Evolutionary conservation across 2,888 invertebrate genomes (phyloP), one percentile per base, ranked within the genome.

Genomic region (Dolichomitus sp.): DNA sequence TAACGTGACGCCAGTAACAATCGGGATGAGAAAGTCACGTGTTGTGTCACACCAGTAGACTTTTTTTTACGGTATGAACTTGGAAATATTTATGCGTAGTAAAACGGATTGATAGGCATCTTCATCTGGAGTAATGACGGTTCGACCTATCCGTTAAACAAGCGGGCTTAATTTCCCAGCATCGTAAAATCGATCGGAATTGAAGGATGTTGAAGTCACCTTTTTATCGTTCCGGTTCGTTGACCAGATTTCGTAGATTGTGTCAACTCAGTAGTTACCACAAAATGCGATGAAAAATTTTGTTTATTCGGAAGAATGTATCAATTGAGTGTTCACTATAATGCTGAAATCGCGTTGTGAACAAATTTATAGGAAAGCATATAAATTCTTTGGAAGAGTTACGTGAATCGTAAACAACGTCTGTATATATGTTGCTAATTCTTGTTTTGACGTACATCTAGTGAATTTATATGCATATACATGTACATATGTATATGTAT

Each of bases 391-490:
- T 12, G 48, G 33, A 12, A 23, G 19, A 48, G 59, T 48, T 68
- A 68, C 57, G 59, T 59, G 48, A 68, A 59, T 33, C 19, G 27
- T 59, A 37, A 61, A 69, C 23, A 76, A 14, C 23, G 14, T n/a
- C 19, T 48, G 59, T 48, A 59, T 42, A 50, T 69, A 40, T 27
- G 50, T 30, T 30, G 17, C 17, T 27, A 50, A 68, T 50, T 50
- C 68, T 69, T 61, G 68, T 59, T 68, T 48, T 50, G 23, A 42
- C 37, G 37, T 61, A 30, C 42, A 65, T 65, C 23, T 27, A 68
- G 52, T 19, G 75, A 30, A 45, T 45, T 57, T 14, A 9, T 27
- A 27, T 42, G 33, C 33, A n/a, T 33, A 12, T 9, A 50, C 19
- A 42, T 54, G 30, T 63, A 11, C 50, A 9, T 7, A 12, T 42